Base-by-base conservation (phyloP, 2,797 vertebrate species). In the Microctenopoma stevenorrisi region DNA sequence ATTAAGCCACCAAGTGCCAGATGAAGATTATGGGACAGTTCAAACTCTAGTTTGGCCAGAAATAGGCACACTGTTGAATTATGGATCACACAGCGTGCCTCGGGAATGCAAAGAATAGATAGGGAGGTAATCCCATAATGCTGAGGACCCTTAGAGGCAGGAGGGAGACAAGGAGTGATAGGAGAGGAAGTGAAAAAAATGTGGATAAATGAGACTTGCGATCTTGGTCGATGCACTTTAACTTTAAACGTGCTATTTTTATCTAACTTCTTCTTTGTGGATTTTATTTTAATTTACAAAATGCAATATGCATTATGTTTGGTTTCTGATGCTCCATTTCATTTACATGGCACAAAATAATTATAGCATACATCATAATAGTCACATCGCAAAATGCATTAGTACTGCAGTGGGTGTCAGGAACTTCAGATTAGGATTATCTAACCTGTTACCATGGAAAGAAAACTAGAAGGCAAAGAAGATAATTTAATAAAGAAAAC, bases 1-100 rank as follows among this genome's bases (percentile, higher is more conserved):
- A 92, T 91, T 90, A 91, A 84, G 81, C 83, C 84, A 82, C 85
- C 86, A 84, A 91, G 91, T 91, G 91, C 83, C 84, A 80, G 89
- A 87, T 91, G 85, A 87, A 88, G 91, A 92, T 92, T 92, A 90
- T 88, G 74, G 87, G 74, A 83, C 86, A 88, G 89, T 89, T 91
- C 79, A 90, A 88, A 91, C 90, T 90, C 76, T 68, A 65, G 81
- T 90, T 89, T 85, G 82, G 80, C 53, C 74, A 90, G 82, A 89
- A 91, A 90, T 87, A 84, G 82, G 78, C 78, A 62, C 74, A 62
- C 63, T 90, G 91, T 90, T 92, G 86, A 91, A 92, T 92, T 91
- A 93, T 91, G 87, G 91, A 93, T 92, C 87, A 88, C 78, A 86
- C 79, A 16, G 80, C 49, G 54, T 84, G 82, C 86, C 79, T 83